Evolutionary conservation across 2,888 invertebrate species (phyloP), one percentile per base, ranked within the genome.

Genomic region (Hofmannophila pseudospretella): DNA sequence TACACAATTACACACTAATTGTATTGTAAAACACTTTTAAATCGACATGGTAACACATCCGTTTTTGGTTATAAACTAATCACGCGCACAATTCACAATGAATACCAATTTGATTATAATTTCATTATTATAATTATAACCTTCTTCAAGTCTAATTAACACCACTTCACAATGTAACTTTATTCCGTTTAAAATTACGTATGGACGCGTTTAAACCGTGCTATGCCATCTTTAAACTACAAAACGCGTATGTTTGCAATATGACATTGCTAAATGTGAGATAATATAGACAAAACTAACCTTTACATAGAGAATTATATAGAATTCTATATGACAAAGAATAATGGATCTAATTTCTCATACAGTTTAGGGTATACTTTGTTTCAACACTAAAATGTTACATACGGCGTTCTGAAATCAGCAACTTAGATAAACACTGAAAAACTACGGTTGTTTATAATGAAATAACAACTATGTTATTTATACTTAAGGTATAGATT

Each of bases 231-330:
- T 10, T n/a, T 16, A 16, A 14, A 30, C 41, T 41, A 41, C 38
- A 58, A 66, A 67, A 69, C 61, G 60, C 23, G 52, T 54, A 51
- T 72, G 67, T 75, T 75, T 75, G 75, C 70, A 70, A 67, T 82
- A 80, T 77, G 75, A 81, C 84, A 82, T 75, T 77, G 77, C 77
- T 78, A 77, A 74, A 79, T 67, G 63, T 67, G 71, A 75, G 84
- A 84, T 84, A 82, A 82, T 76, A 78, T 58, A 67, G 53, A 58
- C 54, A 50, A 46, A 51, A 44, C 34, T 39, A 48, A 54, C 54
- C 53, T 45, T 44, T n/a, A 56, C 54, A 54, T 12, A 11, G 2
- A 20, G 20, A 32, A 32, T 4, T 22, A 19, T 10, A 32, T 10
- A 22, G 4, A 29, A 16, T 23, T 23, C n/a, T n/a, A 2, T n/a